Base-by-base conservation (phyloP, 2,888 invertebrate species). In the Cinara cedri region DNA sequence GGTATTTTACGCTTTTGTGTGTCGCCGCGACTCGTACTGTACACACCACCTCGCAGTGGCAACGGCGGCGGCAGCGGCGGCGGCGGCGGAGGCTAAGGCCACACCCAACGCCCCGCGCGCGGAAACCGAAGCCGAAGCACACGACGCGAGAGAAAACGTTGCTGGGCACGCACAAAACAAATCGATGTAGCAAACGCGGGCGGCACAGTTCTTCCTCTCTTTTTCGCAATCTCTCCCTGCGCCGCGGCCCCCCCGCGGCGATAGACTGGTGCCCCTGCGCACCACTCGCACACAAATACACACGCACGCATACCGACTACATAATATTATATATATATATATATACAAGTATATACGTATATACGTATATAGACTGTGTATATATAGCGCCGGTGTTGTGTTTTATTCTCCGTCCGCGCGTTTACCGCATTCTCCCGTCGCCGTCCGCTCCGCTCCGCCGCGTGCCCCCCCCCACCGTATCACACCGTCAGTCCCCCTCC, bases 151-250 rank as follows among this genome's bases (percentile, higher is more conserved):
- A 72, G 66, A 76, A 55, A 66, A 66, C 78, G 66, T 34, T 21
- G 46, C 60, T 49, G 78, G 57, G 68, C 68, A 55, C 66, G 66
- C 76, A 78, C 68, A 68, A 68, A 78, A 78, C 78, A 78, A 78
- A 78, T 78, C 78, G 78, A 78, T 78, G 78, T 78, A 78, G 78
- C 78, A 42, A 78, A 78, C 78, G 60, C 68, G 78, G 78, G 68
- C 16, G 68, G 66, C 57, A 26, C n/a, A 60, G 55, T 68, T 57
- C 68, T 68, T 68, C 57, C 68, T 68, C 57, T 66, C 57, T 68
- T 66, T 68, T 68, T 78, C 78, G 68, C 66, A 70, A 68, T 68
- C 78, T 57, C 78, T 60, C 60, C 34, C 44, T 2, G 46, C 24
- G 24, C 55, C 1, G n/a, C 6, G 24, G n/a, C 14, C 24, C 26